Evolutionary conservation across 2,113 vertebrate genomes (phyloP).

Genomic region (Sylvietta virens): DNA sequence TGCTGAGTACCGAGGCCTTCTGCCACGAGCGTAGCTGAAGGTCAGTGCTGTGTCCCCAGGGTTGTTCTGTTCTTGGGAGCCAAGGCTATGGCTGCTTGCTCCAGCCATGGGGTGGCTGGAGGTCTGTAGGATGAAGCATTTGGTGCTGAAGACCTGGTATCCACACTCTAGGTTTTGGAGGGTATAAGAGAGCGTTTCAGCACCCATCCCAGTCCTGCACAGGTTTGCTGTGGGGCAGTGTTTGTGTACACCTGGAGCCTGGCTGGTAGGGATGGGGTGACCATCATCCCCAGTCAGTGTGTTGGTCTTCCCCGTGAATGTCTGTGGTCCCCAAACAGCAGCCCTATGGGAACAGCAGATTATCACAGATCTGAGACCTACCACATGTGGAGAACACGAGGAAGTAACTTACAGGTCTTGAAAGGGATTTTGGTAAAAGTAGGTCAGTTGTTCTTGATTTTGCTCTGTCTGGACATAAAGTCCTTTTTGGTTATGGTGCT

Average conservation of each 20-base stretch:
- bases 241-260: background rate
- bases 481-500: background rate
- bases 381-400: rapidly evolving
- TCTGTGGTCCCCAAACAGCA: background rate
- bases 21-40: rapidly evolving
- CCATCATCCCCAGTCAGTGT: background rate
- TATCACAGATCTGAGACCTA: background rate
- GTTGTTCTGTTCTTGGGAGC: background rate
- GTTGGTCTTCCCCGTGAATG: background rate
- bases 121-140: background rate
- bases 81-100: background rate
- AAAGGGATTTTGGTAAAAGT: background rate
- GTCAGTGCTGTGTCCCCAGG: background rate
- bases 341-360: background rate
- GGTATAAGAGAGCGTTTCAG: background rate
- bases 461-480: background rate
- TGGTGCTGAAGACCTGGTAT: background rate
- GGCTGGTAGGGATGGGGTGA: background rate
- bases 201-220: rapidly evolving
- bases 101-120: background rate
- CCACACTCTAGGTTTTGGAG: background rate
- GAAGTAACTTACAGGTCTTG: background rate
- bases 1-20: background rate
- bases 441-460: conserved; percentile 10
- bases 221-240: background rate